Base-by-base conservation (phyloP, 2,797 vertebrate species). In the Spheniscus humboldti region DNA sequence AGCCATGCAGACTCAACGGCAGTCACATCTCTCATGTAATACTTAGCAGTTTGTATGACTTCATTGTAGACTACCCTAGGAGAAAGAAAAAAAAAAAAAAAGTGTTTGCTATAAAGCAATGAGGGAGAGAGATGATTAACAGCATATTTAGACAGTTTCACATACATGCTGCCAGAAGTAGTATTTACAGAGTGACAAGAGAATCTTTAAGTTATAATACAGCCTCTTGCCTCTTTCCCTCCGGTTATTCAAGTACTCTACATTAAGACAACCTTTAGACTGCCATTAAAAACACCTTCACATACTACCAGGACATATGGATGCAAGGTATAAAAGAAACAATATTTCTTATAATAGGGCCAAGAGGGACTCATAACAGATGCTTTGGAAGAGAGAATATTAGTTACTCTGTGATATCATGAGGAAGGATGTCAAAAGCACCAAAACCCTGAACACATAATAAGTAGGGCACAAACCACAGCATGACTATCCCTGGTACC, bases 1-100 rank as follows among this genome's bases (percentile, higher is more conserved):
- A 99, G 98, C 99, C 99, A 99, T 9, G 99, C 98, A 1, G 99
- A 99, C 84, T 99, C 99, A 8, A 99, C 98, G 1, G 99, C 99
- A 15, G 99, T 99, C 98, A 99, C 99, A 19, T 99, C 99, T 24
- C 99, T 98, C 99, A 99, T 99, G 97, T 98, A 99, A 92, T 99
- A 99, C 86, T 99, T 99, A n/a, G 98, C 98, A 14, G 99, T 99
- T 94, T 99, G 99, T 88, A 99, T 98, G 79, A 99, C 99, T 97
- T 99, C 99, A 64, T 99, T 99, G 97, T 99, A 99, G 77, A 99
- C 99, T 12, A 99, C 99, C 99, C 99, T 99, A 93, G 57, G 90
- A 64, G 45, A 82, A 75, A 88, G 43, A 12, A 25, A 47, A 67
- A 64, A 59, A 59, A 14, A 59, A 14, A 15, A 16, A 8, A 3